Conservation (phyloP, 1,140 invertebrate species). For the Papilio xuthus region DNA sequence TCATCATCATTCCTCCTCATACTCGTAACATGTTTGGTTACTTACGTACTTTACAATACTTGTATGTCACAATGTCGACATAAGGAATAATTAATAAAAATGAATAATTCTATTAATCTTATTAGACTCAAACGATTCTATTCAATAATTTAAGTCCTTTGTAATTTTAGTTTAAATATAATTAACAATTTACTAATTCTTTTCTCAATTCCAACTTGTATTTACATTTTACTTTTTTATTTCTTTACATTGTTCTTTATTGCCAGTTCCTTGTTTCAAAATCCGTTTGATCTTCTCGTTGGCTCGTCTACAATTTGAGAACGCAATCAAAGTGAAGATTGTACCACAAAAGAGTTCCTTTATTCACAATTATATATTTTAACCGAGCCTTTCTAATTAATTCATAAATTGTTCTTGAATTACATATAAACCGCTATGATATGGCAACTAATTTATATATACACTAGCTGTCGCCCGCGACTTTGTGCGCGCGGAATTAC, state of each 20-base stretch:
- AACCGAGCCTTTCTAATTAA: not conserved
- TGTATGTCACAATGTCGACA: no score
- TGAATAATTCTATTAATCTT: no score
- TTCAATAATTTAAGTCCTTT: not conserved
- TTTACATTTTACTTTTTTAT: slow-evolving; percentile 9
- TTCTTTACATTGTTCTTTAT: slow-evolving; percentile 4
- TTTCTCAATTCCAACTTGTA: not conserved
- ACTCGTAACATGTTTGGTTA: no score
- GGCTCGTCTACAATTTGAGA: slow-evolving; percentile 6
- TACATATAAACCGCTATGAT: not conserved
- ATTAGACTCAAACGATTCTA: not conserved
- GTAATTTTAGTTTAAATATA: not conserved
- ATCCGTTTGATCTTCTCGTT: slow-evolving; percentile 9
- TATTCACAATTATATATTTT: not conserved
- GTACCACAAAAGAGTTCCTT: slow-evolving; percentile 19
- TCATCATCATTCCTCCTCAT: no score
- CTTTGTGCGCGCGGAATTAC: no score
- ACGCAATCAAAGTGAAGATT: slow-evolving; percentile 14
- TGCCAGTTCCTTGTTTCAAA: slow-evolving; percentile 7
- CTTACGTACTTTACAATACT: no score
- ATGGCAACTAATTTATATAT: not conserved
- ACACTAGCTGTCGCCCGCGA: no score
- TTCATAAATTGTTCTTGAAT: not conserved
- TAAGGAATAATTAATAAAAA: no score
- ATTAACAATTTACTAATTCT: not conserved